These are phyloP conservation scores for Nanorana parkeri DNA, from an alignment of 2,113 vertebrate species.

Conservation along the genomic window DNA sequence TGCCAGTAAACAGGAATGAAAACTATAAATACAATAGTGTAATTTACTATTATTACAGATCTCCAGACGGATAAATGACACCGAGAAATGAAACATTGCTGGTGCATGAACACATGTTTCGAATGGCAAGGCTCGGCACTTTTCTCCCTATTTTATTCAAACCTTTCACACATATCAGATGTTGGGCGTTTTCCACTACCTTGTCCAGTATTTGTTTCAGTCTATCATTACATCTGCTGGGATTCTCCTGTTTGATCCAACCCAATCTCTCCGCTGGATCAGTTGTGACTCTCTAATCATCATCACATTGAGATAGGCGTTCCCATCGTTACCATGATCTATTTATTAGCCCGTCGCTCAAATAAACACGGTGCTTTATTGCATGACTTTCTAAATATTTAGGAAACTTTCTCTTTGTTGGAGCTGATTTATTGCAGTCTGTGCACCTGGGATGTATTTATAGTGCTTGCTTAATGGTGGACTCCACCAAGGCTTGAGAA, in stretches of 20 bases:
- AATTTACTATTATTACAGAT: no score
- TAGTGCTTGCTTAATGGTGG: no score
- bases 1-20: no score
- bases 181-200: constrained; percentile 3
- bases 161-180: constrained; percentile 33
- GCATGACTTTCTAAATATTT: not conserved
- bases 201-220: constrained; percentile 3
- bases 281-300: not conserved
- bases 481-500: no score
- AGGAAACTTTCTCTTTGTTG: no score
- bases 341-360: constrained; percentile 31
- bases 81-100: no score
- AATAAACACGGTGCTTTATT: not conserved
- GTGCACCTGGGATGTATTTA: no score
- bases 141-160: not conserved
- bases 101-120: no score
- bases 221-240: constrained; percentile 22
- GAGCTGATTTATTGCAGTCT: no score
- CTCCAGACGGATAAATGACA: no score
- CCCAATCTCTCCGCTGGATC: not conserved
- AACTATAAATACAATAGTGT: no score
- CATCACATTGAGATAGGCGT: not conserved
- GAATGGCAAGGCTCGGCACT: no score
- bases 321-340: constrained; percentile 15
- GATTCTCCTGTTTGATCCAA: constrained; percentile 17